These are phyloP conservation scores for Plemyria rubiginata DNA, from an alignment of 2,888 invertebrate genomes.

Conservation along the genomic window DNA sequence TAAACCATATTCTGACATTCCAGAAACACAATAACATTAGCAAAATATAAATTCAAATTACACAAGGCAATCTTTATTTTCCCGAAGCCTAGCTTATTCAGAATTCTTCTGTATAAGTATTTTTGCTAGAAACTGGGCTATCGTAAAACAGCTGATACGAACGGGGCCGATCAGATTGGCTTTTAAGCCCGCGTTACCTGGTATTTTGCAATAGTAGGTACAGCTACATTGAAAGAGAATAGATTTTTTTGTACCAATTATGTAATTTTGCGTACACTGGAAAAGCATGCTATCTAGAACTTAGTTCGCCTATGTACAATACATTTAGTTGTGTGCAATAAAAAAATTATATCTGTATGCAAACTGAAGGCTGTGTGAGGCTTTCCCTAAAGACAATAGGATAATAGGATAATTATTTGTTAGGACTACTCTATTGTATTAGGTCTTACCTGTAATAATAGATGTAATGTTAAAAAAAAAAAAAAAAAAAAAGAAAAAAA, in stretches of 20 bases:
- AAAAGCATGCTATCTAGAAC: too few species aligned
- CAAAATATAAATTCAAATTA: not conserved
- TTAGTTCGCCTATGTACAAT: too few species aligned
- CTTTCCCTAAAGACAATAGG: too few species aligned
- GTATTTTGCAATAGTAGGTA: conserved; percentile 1
- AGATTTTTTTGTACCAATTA: not conserved
- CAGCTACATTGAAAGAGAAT: conserved; percentile 2
- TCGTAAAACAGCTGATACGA: conserved; percentile 33
- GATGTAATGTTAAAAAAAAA: too few species aligned
- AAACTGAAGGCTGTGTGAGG: too few species aligned
- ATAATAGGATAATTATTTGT: too few species aligned
- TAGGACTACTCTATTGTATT: too few species aligned
- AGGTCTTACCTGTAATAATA: too few species aligned
- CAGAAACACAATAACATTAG: not conserved
- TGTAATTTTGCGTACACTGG: not conserved
- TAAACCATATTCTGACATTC: too few species aligned
- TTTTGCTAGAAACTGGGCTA: conserved; percentile 19
- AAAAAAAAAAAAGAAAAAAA: too few species aligned
- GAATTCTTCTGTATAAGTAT: conserved; percentile 9
- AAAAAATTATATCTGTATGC: too few species aligned
- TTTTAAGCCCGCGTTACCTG: conserved; percentile 48
- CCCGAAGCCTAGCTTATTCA: not conserved
- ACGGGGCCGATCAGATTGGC: conserved; percentile 46
- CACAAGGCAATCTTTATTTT: not conserved
- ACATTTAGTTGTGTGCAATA: too few species aligned